Evolutionary conservation across 2,113 vertebrate species (phyloP).

Genomic region (Abramis brama): DNA sequence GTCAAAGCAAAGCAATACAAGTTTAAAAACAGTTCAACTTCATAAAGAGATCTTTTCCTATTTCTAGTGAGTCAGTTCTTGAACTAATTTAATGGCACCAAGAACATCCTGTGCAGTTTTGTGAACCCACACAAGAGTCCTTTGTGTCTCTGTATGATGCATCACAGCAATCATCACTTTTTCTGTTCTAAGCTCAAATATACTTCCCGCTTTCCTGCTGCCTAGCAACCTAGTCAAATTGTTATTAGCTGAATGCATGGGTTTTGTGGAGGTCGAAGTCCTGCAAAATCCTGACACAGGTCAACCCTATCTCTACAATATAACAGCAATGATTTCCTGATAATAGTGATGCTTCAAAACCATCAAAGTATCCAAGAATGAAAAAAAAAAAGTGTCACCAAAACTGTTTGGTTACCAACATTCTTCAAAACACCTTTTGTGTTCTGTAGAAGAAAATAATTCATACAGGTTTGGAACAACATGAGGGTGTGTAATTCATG

Average conservation of each 20-base stretch:
- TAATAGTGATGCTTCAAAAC: no score
- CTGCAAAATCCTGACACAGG: neutral
- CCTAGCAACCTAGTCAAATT: neutral
- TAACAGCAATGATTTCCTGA: no score
- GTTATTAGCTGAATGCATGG: neutral
- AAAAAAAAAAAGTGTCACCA: no score
- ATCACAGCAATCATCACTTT: neutral
- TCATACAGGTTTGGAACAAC: neutral
- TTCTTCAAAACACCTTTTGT: no score
- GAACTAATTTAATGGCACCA: neutral
- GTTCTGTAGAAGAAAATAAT: no score
- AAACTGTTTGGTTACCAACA: no score
- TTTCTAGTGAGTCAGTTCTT: neutral
- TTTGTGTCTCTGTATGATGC: neutral
- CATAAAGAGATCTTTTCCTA: neutral
- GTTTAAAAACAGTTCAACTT: neutral
- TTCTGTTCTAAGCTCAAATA: neutral
- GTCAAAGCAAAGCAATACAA: neutral
- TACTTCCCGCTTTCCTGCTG: neutral
- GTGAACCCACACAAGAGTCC: neutral
- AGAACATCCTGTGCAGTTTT: neutral
- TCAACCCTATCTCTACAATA: no score
- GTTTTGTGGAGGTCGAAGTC: neutral
- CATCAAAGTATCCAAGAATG: no score
- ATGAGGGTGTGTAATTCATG: neutral